Evolutionary conservation across 2,113 vertebrate species (phyloP).

Genomic region (Hippocampus zosterae): DNA sequence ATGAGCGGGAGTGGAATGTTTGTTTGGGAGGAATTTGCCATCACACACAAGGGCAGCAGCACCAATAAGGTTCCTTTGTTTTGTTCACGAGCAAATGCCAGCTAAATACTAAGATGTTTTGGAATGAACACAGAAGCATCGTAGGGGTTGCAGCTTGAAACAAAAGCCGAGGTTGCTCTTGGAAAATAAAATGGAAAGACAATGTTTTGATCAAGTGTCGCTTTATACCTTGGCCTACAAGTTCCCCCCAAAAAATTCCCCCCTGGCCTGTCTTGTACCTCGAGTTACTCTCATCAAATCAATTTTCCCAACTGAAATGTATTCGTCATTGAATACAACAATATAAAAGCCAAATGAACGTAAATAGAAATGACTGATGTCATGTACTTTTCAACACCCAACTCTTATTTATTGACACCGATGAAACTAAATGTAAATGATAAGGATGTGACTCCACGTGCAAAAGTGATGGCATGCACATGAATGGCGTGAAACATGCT

Average conservation of each 20-base stretch:
- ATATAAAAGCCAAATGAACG: background rate
- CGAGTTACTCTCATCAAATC: too few relatives aligned
- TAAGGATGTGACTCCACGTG: background rate
- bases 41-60: background rate
- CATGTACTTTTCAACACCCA: background rate
- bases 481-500: background rate
- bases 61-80: background rate
- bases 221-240: background rate
- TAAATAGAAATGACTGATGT: background rate
- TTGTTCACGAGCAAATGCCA: background rate
- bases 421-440: background rate
- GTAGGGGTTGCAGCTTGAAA: background rate
- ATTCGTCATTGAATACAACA: too few relatives aligned
- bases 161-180: background rate
- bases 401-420: background rate
- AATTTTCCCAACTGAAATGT: too few relatives aligned
- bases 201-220: background rate
- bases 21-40: background rate
- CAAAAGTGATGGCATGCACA: background rate
- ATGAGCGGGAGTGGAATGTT: constrained; percentile 22
- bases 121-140: background rate
- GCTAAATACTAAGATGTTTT: background rate
- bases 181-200: background rate
- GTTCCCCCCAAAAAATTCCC: background rate
- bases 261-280: background rate